Conservation (phyloP, 1,140 invertebrate species). For the Hesperophylax magnus region DNA sequence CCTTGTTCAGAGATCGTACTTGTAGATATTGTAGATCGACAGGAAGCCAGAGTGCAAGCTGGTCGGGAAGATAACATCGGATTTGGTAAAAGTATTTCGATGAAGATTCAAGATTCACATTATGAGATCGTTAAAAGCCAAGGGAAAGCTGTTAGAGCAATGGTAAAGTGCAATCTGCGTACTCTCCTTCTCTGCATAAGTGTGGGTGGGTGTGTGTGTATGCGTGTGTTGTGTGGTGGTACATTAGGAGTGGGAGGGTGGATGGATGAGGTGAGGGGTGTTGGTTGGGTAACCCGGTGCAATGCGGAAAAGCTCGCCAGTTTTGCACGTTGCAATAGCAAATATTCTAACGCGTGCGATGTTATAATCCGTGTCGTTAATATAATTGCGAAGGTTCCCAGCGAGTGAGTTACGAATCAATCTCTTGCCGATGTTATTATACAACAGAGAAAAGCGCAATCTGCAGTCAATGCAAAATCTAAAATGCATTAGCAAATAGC, state of each 20-base stretch:
- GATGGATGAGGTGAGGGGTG: neutral
- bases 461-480: too few relatives aligned
- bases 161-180: too few relatives aligned
- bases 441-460: neutral
- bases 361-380: conserved; percentile 16
- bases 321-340: conserved; percentile 15
- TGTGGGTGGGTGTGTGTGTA: too few relatives aligned
- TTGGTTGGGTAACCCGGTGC: conserved; percentile 21
- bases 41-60: neutral
- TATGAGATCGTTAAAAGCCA: too few relatives aligned
- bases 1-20: neutral
- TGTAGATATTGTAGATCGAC: neutral
- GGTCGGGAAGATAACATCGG: neutral
- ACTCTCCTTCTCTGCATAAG: too few relatives aligned
- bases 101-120: too few relatives aligned
- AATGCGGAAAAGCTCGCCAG: conserved; percentile 36
- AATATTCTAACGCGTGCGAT: conserved; percentile 22
- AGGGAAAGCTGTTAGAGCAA: too few relatives aligned
- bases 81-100: too few relatives aligned
- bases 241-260: too few relatives aligned
- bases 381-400: conserved; percentile 30
- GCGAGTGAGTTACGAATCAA: neutral
- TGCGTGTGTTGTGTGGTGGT: too few relatives aligned
- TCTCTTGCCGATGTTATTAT: conserved; percentile 10
- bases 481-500: too few relatives aligned